Evolutionary conservation across 2,113 vertebrate genomes (phyloP).

Genomic region (Chionis minor): DNA sequence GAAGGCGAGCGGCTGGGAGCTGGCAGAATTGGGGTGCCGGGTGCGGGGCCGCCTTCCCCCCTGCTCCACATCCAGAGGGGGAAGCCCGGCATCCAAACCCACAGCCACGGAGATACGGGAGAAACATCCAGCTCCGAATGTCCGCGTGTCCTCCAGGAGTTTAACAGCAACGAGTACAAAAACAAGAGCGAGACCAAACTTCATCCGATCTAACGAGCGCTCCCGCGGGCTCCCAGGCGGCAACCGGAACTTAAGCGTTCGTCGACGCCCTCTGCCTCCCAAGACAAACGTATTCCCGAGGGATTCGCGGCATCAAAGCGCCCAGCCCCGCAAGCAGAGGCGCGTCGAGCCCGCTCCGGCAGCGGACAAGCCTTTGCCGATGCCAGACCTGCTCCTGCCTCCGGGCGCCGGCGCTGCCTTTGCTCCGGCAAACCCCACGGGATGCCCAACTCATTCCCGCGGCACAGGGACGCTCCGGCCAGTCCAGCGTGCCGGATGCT

Average conservation of each 20-base stretch:
- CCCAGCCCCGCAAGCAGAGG: not conserved
- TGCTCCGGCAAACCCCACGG: rapidly evolving
- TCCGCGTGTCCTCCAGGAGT: not conserved
- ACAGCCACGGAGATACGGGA: rapidly evolving
- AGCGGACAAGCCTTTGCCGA: not conserved
- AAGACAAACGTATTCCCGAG: not conserved
- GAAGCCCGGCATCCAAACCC: not conserved
- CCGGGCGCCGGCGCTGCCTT: not conserved
- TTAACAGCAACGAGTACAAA: not conserved
- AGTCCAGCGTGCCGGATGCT: rapidly evolving
- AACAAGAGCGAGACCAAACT: not conserved
- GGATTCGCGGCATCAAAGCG: not conserved
- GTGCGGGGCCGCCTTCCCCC: too few species aligned
- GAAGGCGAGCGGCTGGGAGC: not conserved
- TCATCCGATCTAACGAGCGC: not conserved
- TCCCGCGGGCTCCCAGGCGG: not conserved
- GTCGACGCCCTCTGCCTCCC: not conserved
- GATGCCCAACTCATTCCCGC: rapidly evolving
- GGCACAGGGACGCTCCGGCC: rapidly evolving
- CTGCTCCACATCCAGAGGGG: too few species aligned
- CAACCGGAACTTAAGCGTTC: not conserved
- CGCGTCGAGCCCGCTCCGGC: not conserved
- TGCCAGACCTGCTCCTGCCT: not conserved
- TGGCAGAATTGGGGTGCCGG: not conserved
- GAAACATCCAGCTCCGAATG: rapidly evolving